Evolutionary conservation across 2,113 vertebrate genomes (phyloP), one percentile per base, ranked within the genome.

Genomic region (Amazona guildingii): DNA sequence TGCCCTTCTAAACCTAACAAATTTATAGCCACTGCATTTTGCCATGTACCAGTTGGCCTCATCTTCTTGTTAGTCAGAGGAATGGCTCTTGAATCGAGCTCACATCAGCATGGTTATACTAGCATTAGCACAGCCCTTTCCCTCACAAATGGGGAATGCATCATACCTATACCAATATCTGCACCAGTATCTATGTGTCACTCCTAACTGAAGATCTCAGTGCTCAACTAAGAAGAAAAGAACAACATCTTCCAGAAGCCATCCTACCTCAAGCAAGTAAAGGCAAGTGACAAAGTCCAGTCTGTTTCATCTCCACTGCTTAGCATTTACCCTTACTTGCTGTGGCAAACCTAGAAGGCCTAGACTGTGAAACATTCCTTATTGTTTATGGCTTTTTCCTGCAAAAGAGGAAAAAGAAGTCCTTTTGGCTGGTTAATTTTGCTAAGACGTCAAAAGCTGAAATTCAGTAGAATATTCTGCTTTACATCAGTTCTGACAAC

Each of bases 371-470:
- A 95, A 73, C 11, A 35, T 46, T 64, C 27, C 24, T 78, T 76
- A 64, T 44, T 83, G 12, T 69, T 95, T 21, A 17, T 25, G 17
- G 1, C 72, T 69, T 74, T 67, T 85, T 27, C 28, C 44, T 83
- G 74, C 7, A 44, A 72, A 24, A 72, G 19, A 57, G 12, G 5
- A 12, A 37, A 57, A 55, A 68, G 48, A 76, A 72, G 14, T 49
- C 49, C 11, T 87, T 94, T 84, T 63, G 35, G 39, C 57, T 79
- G n/a, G 27, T 64, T 78, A 61, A 82, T 39, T 75, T 87, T 86
- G 67, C 88, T 92, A 73, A 88, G 64, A 92, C 67, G 88, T 83
- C 31, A 83, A 57, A 95, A 74, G 57, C 44, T 83, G 75, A 90
- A 93, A 80, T 81, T 54, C 66, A 92, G 12, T 48, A 82, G 82